Conservation (phyloP, 2,888 invertebrate genomes). For the Stegophylla sp. region DNA sequence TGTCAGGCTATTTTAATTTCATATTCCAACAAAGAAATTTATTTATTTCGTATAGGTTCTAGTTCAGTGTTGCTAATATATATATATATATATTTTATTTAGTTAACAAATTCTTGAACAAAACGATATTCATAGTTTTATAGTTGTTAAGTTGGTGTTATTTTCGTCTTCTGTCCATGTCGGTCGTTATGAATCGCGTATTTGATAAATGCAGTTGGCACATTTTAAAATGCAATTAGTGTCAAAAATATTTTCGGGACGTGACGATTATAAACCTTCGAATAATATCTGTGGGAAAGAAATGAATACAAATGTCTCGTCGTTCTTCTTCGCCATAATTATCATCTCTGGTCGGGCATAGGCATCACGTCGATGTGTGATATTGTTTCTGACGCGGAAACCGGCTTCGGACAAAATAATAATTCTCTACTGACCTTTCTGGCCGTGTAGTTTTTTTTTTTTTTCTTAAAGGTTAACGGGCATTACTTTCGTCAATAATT, state of each 20-base stretch:
- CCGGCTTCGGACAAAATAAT: slow-evolving; percentile 49
- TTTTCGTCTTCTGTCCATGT: not conserved
- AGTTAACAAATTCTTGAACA: too few species aligned
- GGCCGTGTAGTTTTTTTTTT: slow-evolving; percentile 7
- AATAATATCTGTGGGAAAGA: not conserved
- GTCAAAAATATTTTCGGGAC: not conserved
- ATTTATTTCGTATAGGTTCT: too few species aligned
- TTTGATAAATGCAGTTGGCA: not conserved
- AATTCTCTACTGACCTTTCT: slow-evolving; percentile 30
- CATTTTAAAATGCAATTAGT: not conserved
- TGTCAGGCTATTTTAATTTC: too few species aligned
- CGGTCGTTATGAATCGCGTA: not conserved
- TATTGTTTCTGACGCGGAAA: not conserved
- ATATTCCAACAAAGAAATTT: not conserved
- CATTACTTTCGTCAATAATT: slow-evolving; percentile 39
- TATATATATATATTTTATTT: not conserved
- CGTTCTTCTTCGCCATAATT: not conserved
- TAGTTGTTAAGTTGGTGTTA: too few species aligned
- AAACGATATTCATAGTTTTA: too few species aligned
- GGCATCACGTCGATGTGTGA: not conserved
- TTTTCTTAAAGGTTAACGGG: slow-evolving; percentile 50
- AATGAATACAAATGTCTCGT: not conserved
- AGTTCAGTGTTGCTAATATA: too few species aligned
- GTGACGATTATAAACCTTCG: not conserved
- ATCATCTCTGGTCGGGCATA: too few species aligned